Evolutionary conservation across 2,888 invertebrate genomes (phyloP), one percentile per base, ranked within the genome.

Genomic region (Gibbula magus): DNA sequence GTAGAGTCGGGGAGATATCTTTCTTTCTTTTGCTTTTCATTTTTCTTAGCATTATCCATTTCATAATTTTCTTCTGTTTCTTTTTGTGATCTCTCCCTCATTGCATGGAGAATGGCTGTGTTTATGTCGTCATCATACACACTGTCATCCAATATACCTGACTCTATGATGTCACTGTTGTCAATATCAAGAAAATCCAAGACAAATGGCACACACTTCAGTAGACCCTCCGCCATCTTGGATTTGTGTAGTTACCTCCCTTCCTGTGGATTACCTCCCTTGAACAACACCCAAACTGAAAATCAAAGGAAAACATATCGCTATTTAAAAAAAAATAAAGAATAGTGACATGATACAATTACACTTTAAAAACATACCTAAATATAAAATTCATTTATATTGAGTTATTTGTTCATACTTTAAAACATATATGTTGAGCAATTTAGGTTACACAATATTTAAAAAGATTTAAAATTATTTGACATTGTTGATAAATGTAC

Each of bases 161-260:
- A 82, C 10, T 78, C 73, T 16, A 80, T 18, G 2, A 82, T 22
- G 10, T 80, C 79, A 29, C 78, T 78, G 16, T 70, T 56, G 66
- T 82, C 78, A 13, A 82, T 53, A 25, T 82, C 82, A 18, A 82
- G 53, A 51, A 82, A 80, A 52, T 82, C 82, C 54, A 82, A 61
- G 16, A 82, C 82, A 22, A 80, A 74, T 5, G 82, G 82, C 75
- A 82, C 77, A 75, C 77, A 67, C 66, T 53, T 61, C 18, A 78
- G 52, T 22, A 82, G 22, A 20, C n/a, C 51, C 16, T 82, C 76
- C 20, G 78, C 82, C 82, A 80, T 80, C 67, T 80, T 79, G 70
- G 18, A 51, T 20, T 13, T 18, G 4, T 18, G 20, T 22, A 66
- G 35, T 79, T 56, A 20, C 67, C 75, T 79, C 75, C 79, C 81